A percentile compares a stretch with the other conserved stretches of the same genome.
Conservation (phyloP, 2,113 vertebrate genomes). For the Tenebrosternarchus preto region DNA sequence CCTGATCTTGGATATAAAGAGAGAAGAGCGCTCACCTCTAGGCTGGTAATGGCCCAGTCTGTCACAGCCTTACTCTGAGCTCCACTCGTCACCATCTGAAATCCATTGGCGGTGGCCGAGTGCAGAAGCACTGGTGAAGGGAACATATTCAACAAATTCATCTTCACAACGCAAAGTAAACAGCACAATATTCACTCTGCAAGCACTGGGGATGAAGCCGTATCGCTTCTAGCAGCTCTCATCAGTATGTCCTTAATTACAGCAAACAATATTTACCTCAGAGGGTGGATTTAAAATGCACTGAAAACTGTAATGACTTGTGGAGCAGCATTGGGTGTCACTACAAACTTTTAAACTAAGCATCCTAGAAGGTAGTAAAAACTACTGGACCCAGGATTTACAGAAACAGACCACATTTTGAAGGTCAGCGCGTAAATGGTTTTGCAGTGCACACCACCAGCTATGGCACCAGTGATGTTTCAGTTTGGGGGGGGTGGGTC, state of each 20-base stretch:
- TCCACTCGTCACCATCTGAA: conserved; percentile 98
- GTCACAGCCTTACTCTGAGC: conserved; percentile 94
- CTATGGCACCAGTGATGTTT: no score
- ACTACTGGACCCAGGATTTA: no score
- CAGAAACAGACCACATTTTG: no score
- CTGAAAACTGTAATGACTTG: no score
- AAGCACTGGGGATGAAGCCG: not conserved
- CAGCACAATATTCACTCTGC: not conserved
- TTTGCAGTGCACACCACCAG: no score
- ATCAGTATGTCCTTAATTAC: not conserved
- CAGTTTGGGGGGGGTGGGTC: no score
- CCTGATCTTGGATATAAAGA: not conserved
- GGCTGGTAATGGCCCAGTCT: conserved; percentile 96
- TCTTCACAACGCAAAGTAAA: not conserved
- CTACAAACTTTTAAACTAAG: no score
- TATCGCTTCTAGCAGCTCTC: not conserved
- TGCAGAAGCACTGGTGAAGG: conserved; percentile 84
- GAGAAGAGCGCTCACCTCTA: conserved; percentile 84
- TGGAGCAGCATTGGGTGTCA: no score
- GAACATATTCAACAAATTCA: not conserved
- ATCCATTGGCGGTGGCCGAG: conserved; percentile 95
- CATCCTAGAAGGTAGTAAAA: no score
- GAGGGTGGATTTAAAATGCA: not conserved
- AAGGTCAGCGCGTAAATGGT: no score
- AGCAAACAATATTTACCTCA: not conserved